Evolutionary conservation across 30 jellyfish, hydroid and myxozoan species (phyloP).

Genomic region (Mastigias papua): DNA sequence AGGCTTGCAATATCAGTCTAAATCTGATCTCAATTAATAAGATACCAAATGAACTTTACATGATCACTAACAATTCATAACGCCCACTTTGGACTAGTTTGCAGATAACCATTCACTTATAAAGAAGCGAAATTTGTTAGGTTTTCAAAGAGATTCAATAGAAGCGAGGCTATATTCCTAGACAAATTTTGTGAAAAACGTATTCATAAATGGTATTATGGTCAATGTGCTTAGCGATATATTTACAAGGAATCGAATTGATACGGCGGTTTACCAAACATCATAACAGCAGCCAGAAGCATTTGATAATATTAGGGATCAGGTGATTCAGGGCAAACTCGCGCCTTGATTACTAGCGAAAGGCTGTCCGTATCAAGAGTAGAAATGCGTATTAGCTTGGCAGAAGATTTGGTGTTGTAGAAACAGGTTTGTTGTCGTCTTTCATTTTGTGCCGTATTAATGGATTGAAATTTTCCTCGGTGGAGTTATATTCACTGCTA

Average conservation of each 20-base stretch:
- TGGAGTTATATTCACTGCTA: too few relatives aligned
- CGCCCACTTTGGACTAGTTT: background rate
- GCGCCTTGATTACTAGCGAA: background rate
- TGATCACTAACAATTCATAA: background rate
- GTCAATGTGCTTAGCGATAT: slow-evolving; percentile 22
- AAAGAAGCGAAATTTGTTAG: background rate
- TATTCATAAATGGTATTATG: background rate
- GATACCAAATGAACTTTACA: background rate
- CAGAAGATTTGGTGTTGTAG: too few relatives aligned
- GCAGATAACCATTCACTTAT: background rate
- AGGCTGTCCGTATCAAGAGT: background rate
- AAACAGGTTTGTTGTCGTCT: too few relatives aligned
- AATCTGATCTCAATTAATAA: background rate
- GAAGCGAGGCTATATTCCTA: background rate
- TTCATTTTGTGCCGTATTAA: too few relatives aligned
- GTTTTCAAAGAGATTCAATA: background rate
- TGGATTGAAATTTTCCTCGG: too few relatives aligned
- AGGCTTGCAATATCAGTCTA: background rate
- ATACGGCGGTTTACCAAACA: slow-evolving; percentile 27
- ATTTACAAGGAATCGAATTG: slow-evolving; percentile 34
- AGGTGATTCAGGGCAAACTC: background rate
- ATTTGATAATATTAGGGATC: background rate
- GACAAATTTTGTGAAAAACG: background rate
- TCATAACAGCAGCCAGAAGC: slow-evolving; percentile 8
- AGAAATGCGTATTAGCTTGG: too few relatives aligned